Evolutionary conservation across 37 sponge, comb jelly and placozoan genomes (phyloP).

Genomic region (Diacarnus erythraeanus): DNA sequence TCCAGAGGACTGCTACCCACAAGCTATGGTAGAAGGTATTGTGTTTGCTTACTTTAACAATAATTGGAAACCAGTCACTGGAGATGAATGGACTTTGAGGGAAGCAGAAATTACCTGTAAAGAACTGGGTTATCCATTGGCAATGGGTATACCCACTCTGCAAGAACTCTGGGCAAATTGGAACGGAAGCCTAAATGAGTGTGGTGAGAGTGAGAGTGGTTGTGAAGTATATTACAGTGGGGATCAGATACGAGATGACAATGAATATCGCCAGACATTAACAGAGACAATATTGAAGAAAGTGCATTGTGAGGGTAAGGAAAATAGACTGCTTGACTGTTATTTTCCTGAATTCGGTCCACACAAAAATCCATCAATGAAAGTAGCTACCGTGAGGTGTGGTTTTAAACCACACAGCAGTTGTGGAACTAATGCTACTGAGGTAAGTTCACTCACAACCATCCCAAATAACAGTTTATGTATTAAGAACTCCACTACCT

Average conservation of each 20-base stretch:
- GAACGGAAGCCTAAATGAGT: slow-evolving; percentile 13
- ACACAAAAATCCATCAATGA: background rate
- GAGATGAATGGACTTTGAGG: slow-evolving; percentile 23
- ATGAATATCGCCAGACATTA: background rate
- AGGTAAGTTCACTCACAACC: background rate
- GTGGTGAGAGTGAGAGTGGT: background rate
- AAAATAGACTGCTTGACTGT: slow-evolving; percentile 41
- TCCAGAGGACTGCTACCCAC: slow-evolving; percentile 20
- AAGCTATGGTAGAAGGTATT: slow-evolving; percentile 50
- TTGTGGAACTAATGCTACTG: slow-evolving; percentile 21
- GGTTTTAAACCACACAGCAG: slow-evolving; percentile 41
- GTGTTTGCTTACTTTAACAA: slow-evolving; percentile 26
- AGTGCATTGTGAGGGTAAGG: slow-evolving; percentile 46
- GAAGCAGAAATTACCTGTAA: slow-evolving; percentile 59
- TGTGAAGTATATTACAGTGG: background rate
- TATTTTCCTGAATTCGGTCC: slow-evolving; percentile 37
- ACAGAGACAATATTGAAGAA: slow-evolving; percentile 10
- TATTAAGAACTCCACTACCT: no score
- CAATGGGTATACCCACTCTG: slow-evolving; percentile 21
- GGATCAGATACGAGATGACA: background rate
- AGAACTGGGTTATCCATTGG: slow-evolving; percentile 73
- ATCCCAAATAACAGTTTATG: no score
- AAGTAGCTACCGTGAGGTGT: slow-evolving; percentile 69
- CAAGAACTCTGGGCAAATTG: slow-evolving; percentile 42
- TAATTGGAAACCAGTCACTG: slow-evolving; percentile 55